Evolutionary conservation across 64 coral and sea anemone genomes (phyloP).

Genomic region (Pachyseris speciosa): DNA sequence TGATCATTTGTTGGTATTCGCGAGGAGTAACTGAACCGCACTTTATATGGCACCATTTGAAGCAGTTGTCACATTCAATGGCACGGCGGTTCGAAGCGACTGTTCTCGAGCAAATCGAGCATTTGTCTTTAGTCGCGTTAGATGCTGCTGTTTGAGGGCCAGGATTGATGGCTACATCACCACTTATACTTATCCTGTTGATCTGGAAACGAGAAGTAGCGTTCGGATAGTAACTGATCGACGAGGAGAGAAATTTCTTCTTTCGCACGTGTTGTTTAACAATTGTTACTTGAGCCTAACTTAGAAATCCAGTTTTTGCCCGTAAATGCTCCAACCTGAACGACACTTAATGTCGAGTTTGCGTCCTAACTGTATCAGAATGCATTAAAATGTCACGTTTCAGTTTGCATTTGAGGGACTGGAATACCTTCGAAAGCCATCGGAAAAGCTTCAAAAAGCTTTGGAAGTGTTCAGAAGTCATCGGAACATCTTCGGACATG

Average conservation of each 20-base stretch:
- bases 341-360: too few relatives aligned
- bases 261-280: conserved; percentile 14
- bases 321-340: too few relatives aligned
- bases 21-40: conserved; percentile 35
- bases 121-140: conserved; percentile 9
- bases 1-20: conserved; percentile 1
- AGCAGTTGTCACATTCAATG: conserved; percentile 27
- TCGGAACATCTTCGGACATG: too few relatives aligned
- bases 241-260: conserved; percentile 45
- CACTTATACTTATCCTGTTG: conserved; percentile 18
- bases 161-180: conserved; percentile 37
- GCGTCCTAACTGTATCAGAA: too few relatives aligned
- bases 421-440: too few relatives aligned
- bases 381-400: too few relatives aligned
- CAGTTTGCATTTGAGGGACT: too few relatives aligned
- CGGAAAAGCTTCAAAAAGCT: too few relatives aligned
- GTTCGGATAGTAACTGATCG: conserved; percentile 20
- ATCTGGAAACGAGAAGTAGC: conserved; percentile 38
- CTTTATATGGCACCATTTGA: conserved; percentile 30
- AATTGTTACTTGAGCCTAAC: conserved; percentile 2
- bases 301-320: too few relatives aligned
- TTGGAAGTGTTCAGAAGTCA: too few relatives aligned
- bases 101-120: conserved; percentile 24
- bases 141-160: neutral
- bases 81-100: conserved; percentile 9